Base-by-base conservation (phyloP, 2,113 vertebrate species). In the Shinisaurus crocodilurus region DNA sequence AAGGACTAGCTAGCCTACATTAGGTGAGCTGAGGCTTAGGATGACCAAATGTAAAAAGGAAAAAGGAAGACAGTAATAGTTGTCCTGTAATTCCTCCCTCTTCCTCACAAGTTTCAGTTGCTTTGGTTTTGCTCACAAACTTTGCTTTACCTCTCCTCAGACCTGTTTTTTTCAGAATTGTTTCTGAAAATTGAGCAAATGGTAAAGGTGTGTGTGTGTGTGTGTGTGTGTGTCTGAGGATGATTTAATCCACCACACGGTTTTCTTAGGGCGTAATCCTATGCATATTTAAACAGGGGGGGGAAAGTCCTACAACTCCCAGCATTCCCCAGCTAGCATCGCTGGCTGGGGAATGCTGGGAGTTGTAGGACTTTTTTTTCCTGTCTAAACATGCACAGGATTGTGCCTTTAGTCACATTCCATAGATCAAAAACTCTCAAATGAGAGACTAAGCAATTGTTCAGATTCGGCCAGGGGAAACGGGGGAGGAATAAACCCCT, bases 371-470 rank as follows among this genome's bases (percentile, higher is more conserved):
- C n/a, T n/a, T n/a, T n/a, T n/a, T n/a, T n/a, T n/a, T n/a, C n/a
- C n/a, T n/a, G n/a, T n/a, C n/a, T n/a, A n/a, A n/a, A n/a, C n/a
- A n/a, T n/a, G n/a, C n/a, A n/a, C n/a, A n/a, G n/a, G n/a, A n/a
- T 54, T 54, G 54, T 54, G 54, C 54, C 54, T 54, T 54, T 54
- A 65, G 77, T 94, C 65, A 91, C 77, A 85, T 90, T 93, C 85
- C 92, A 89, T 45, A 92, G 57, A 95, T 91, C 95, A 94, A 94
- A 94, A 93, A 34, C 89, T 90, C 87, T 93, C 82, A 79, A 91
- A 50, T 79, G 50, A 13, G 63, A 90, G 37, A 86, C 65, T 37
- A 77, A 70, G 67, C 86, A 91, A 57, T 93, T 93, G 91, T 90
- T 93, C 86, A 67, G 18, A 76, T 50, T 91, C 81, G 90, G 23